Percentiles rank a stretch among this genome's conserved stretches.
phyloP scores from a whole-genome alignment of 2,888 invertebrate species.

The Drosophila aldrichi region DNA sequence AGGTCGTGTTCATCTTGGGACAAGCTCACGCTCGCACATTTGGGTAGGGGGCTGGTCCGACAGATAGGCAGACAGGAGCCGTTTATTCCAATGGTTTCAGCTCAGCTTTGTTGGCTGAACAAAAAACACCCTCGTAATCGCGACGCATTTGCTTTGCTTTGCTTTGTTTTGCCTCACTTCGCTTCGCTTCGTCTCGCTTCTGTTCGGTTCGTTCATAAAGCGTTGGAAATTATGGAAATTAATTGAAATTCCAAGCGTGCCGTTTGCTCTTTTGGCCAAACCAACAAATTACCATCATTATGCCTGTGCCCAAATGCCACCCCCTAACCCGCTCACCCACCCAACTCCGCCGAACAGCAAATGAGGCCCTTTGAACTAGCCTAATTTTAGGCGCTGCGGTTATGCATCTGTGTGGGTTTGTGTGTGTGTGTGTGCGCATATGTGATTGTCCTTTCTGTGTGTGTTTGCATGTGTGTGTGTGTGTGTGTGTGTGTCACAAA shows the following conservation, averaged over 20 bases:
- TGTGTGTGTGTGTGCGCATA: constrained; percentile 6
- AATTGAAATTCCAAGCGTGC: constrained; percentile 85
- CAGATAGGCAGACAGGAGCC: constrained; percentile 3
- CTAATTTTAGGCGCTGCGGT: constrained; percentile 64
- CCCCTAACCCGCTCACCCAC: background rate
- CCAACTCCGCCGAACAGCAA: constrained; percentile 33
- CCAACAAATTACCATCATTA: constrained; percentile 85
- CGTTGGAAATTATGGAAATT: constrained; percentile 85
- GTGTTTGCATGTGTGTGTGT: background rate
- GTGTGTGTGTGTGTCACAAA: constrained; percentile 27
- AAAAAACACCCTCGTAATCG: constrained; percentile 54
- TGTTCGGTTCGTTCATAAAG: constrained; percentile 71
- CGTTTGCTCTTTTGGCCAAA: constrained; percentile 84
- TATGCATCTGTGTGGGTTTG: constrained; percentile 9
- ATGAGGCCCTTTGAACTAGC: constrained; percentile 58
- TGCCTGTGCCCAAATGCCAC: constrained; percentile 41
- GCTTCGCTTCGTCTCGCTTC: constrained; percentile 51
- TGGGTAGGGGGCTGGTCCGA: background rate
- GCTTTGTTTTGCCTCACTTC: constrained; percentile 49
- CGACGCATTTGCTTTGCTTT: constrained; percentile 56
- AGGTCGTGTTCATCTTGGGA: background rate
- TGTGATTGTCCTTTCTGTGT: background rate
- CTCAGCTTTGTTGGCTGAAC: constrained; percentile 29
- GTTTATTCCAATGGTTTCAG: constrained; percentile 10
- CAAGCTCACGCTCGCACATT: background rate